phyloP scores from a whole-genome alignment of 2,113 vertebrate genomes.

The Phalacrocorax aristotelis region DNA sequence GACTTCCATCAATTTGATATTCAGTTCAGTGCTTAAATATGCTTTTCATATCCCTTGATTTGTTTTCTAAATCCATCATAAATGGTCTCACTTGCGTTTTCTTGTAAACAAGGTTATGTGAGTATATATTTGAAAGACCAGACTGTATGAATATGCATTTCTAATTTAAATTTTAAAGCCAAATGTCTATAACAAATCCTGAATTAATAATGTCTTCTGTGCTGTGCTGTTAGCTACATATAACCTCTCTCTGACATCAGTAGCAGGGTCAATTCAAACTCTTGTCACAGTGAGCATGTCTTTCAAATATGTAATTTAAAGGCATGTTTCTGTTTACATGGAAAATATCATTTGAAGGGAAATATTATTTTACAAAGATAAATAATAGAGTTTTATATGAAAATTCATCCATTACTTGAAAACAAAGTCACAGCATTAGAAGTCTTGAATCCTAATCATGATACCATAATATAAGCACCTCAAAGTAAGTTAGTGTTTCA shows the following conservation, averaged over 20 bases:
- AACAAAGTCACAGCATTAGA: neutral
- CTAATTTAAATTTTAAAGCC: conserved; percentile 9
- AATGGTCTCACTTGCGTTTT: neutral
- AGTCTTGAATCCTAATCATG: neutral
- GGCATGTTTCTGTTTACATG: neutral
- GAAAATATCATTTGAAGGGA: neutral
- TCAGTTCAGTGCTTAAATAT: neutral
- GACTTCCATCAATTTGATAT: neutral
- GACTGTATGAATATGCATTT: conserved; percentile 18
- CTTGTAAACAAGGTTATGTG: conserved; percentile 2
- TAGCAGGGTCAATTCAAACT: neutral
- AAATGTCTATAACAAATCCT: neutral
- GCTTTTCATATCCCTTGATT: neutral
- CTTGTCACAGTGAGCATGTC: neutral
- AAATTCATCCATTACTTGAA: neutral
- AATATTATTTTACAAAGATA: neutral
- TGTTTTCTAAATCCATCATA: neutral
- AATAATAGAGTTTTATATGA: neutral
- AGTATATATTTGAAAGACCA: neutral
- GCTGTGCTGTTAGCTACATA: neutral
- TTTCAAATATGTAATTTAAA: neutral
- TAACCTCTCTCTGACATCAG: neutral
- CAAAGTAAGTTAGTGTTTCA: neutral
- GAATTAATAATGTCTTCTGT: neutral
- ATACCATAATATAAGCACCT: neutral